These are phyloP conservation scores for Cotesia chilonis DNA, from an alignment of 1,140 invertebrate genomes.

Conservation along the genomic window DNA sequence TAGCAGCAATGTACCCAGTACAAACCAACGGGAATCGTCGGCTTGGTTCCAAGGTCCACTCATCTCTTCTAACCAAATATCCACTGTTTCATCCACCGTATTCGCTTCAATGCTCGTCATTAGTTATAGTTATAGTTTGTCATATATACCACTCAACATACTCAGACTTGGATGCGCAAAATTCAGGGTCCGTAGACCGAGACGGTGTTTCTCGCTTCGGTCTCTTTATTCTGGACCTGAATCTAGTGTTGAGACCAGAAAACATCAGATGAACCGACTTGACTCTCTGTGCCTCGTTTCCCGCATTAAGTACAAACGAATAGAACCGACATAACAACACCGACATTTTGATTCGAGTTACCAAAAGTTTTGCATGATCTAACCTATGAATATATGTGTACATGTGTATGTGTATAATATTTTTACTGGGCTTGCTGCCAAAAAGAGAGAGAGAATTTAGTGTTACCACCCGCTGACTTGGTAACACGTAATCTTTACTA, in stretches of 20 bases:
- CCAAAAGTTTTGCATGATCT: conserved; percentile 21
- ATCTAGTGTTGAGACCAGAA: conserved; percentile 2
- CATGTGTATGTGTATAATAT: neutral
- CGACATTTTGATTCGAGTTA: conserved; percentile 23
- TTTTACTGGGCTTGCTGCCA: conserved; percentile 18
- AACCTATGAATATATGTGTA: neutral
- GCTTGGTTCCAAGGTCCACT: conserved; percentile 11
- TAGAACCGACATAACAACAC: conserved; percentile 15
- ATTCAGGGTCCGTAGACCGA: conserved; percentile 20
- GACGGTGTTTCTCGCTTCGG: conserved; percentile 19
- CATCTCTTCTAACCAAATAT: conserved; percentile 31
- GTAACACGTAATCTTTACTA: conserved; percentile 16
- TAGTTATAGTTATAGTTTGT: conserved; percentile 5
- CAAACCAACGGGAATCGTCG: neutral
- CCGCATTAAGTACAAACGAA: conserved; percentile 1
- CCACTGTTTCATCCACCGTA: conserved; percentile 4
- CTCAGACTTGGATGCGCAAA: neutral
- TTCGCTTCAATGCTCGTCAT: conserved; percentile 28
- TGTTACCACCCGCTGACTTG: conserved; percentile 3
- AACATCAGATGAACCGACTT: neutral
- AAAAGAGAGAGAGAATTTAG: neutral
- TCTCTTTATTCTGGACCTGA: no score
- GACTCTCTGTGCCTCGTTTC: neutral
- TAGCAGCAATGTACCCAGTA: neutral
- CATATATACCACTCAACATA: no score